These are phyloP conservation scores for Mustela nigripes DNA, from an alignment of 2,113 vertebrate genomes.

Conservation along the genomic window DNA sequence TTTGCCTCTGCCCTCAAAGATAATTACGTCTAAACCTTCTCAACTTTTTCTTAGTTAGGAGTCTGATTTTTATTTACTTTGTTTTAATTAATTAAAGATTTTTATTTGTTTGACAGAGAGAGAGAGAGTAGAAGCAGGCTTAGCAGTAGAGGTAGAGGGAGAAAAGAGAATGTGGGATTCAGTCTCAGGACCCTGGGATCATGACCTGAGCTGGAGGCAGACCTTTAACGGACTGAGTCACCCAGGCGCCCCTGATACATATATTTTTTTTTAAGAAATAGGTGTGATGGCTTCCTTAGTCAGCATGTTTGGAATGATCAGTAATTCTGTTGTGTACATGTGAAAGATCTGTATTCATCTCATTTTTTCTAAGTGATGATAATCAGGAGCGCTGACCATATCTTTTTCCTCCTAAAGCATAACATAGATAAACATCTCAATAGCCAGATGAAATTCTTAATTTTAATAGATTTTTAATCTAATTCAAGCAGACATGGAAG, in stretches of 20 bases:
- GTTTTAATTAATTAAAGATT: too few relatives aligned
- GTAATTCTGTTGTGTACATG: neutral
- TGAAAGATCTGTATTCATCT: neutral
- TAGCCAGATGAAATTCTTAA: neutral
- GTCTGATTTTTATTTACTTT: neutral
- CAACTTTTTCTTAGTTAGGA: neutral
- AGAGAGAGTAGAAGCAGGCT: neutral
- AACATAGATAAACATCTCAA: neutral
- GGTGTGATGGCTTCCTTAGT: neutral
- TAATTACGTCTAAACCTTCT: neutral
- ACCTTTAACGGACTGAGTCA: too few relatives aligned
- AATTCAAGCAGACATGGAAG: neutral
- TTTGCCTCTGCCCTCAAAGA: neutral
- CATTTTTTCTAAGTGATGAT: conserved; percentile 14
- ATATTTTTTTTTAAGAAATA: neutral
- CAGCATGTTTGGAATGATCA: neutral
- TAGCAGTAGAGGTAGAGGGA: neutral
- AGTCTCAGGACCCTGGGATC: neutral
- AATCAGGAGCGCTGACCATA: neutral
- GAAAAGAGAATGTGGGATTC: neutral
- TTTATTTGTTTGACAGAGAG: neutral
- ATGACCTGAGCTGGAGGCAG: neutral
- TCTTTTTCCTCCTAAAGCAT: neutral
- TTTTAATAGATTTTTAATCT: neutral
- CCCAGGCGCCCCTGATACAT: too few relatives aligned